Evolutionary conservation across 2,113 vertebrate species (phyloP), one percentile per base, ranked within the genome.

Genomic region (Anthoscopus minutus): DNA sequence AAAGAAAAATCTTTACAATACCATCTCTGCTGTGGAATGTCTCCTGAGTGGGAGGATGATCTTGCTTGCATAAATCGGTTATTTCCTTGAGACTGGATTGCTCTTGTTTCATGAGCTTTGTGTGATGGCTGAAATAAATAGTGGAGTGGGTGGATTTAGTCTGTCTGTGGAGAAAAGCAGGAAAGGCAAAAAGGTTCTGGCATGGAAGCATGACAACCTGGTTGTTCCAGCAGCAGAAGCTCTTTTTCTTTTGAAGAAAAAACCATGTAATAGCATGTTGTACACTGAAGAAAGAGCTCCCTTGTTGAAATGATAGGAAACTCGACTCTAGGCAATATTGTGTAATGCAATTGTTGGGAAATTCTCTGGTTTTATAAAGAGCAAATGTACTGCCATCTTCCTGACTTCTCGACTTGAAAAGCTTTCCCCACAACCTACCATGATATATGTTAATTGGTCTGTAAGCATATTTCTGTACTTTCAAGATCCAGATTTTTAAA

Each of bases 51-150:
- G 93, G 94, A 94, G 86, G 91, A 86, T 81, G 69, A 83, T 93
- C 76, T 93, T 4, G 13, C 81, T 91, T 56, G 67, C 80, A 88
- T 56, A 88, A 30, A 83, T 74, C 71, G 95, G 69, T 81, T 86
- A 47, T 17, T 95, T 94, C 88, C 87, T 64, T 92, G 48, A 54
- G 88, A 57, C 9, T 71, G 76, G 86, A 74, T 88, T 94, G 91
- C 56, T 94, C 93, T 86, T 93, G 82, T 96, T 96, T 88, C 92
- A 72, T 79, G 88, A 92, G 88, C 82, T 95, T 78, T 88, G 92
- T 94, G 86, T 83, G 88, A 92, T 48, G 90, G 88, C 72, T 94
- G 82, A 93, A 93, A 95, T 90, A 92, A 89, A 96, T 57, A 95
- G 80, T 2, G 0, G 64, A 84, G 92, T 91, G 93, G 88, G 89